Conservation (phyloP, 2,113 vertebrate species). For the Clarias macrocephalus region DNA sequence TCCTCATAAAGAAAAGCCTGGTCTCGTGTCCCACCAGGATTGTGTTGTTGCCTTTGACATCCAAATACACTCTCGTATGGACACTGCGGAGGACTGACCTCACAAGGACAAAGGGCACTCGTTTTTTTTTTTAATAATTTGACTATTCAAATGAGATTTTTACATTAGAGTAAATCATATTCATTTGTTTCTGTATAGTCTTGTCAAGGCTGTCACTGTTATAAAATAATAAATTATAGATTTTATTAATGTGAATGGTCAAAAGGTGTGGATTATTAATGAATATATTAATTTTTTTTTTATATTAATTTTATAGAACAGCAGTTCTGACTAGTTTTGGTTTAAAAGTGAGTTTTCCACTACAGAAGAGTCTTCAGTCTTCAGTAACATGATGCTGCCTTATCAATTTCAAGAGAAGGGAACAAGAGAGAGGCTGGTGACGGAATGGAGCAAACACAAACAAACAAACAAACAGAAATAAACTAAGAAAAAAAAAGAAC, state of each 20-base stretch:
- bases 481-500: too few relatives aligned
- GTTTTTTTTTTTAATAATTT: background rate
- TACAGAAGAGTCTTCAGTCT: background rate
- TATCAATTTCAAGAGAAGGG: background rate
- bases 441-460: background rate
- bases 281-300: too few relatives aligned
- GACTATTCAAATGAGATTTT: background rate
- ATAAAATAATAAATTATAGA: background rate
- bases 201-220: background rate
- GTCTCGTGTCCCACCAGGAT: conserved; percentile 7
- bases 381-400: background rate
- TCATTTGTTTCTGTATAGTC: background rate
- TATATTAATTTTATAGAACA: background rate
- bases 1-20: conserved; percentile 3
- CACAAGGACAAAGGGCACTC: background rate
- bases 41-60: conserved; percentile 9
- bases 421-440: background rate
- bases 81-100: background rate
- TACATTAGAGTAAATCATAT: background rate
- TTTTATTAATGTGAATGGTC: background rate
- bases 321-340: background rate
- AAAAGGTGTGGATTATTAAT: background rate
- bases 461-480: too few relatives aligned
- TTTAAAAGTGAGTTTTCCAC: background rate
- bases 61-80: background rate